These are phyloP conservation scores for Melanostigma gelatinosum DNA, from an alignment of 2,113 vertebrate species.

Conservation along the genomic window DNA sequence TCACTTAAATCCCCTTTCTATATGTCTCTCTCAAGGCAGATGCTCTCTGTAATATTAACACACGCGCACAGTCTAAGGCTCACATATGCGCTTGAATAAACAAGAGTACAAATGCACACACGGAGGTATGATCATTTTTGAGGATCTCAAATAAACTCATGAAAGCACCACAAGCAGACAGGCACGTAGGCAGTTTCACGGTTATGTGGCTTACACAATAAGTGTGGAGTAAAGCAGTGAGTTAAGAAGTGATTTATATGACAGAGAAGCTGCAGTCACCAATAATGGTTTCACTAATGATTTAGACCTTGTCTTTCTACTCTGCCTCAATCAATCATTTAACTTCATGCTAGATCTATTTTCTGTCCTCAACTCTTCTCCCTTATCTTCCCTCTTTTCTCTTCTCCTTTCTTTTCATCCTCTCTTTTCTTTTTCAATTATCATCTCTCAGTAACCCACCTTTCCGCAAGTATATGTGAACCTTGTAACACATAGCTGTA, in stretches of 20 bases:
- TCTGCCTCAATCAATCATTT: constrained; percentile 69
- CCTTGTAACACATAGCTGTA: not conserved
- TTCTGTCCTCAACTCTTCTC: not conserved
- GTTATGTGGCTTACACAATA: constrained; percentile 42
- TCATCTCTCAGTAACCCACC: not conserved
- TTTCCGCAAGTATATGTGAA: not conserved
- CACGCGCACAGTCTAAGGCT: not conserved
- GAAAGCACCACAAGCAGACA: constrained; percentile 26
- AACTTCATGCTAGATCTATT: constrained; percentile 34
- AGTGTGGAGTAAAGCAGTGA: constrained; percentile 51
- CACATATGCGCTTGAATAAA: not conserved
- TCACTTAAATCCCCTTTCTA: constrained; percentile 45
- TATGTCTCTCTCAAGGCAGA: constrained; percentile 36
- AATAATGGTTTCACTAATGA: constrained; percentile 73
- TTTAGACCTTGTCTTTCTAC: constrained; percentile 72
- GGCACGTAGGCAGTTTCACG: constrained; percentile 35
- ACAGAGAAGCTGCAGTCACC: constrained; percentile 61
- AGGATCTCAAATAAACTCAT: not conserved
- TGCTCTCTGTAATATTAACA: constrained; percentile 39
- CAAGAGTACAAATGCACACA: constrained; percentile 1
- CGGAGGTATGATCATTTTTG: not conserved
- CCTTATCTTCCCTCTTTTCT: constrained; percentile 18
- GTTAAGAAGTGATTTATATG: constrained; percentile 73
- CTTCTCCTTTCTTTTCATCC: not conserved
- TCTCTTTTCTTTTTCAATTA: not conserved